Evolutionary conservation across 2,797 vertebrate genomes (phyloP), one percentile per base, ranked within the genome.

Genomic region (Syncerus caffer): DNA sequence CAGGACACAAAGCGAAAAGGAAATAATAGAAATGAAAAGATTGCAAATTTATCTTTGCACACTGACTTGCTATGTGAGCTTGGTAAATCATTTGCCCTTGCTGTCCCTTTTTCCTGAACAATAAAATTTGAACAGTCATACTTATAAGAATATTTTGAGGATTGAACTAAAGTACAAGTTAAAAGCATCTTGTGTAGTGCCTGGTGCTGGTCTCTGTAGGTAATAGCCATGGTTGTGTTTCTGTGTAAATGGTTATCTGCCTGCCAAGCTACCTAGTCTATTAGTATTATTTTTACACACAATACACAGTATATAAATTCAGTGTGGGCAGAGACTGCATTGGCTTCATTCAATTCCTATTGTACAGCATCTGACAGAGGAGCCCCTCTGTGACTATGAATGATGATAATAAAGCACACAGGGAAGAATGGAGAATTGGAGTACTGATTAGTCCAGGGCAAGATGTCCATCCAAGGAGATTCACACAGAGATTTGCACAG

Each of bases 261-360:
- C 67, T 85, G 50, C 60, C 23, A 14, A 1, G 6, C 31, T 29
- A 19, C 51, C 19, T 47, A 10, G 8, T 50, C 71, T 42, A 3
- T 27, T n/a, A 38, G n/a, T 11, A 13, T 27, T 57, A 19, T 16
- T 38, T 11, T 83, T 31, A 5, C 7, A 16, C 29, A 10, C 19
- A 17, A 16, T 1, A 42, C 1, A 51, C 12, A 53, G 16, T 5
- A 10, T 10, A n/a, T 23, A 29, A 16, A 16, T 6, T 71, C 14
- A 0, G 11, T 0, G 0, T 7, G 17, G 25, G 51, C 16, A 23
- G 31, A 6, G 34, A 17, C 5, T 9, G 1, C 15, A 11, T 47
- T 15, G 64, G 55, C 60, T 60, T 60, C 17, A 10, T 80, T 89
- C 67, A 85, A 3, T 58, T 67, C 27, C 11, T 14, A 16, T 23